These are phyloP conservation scores for Montipora sp. DNA, from an alignment of 64 coral and sea anemone genomes.

Conservation along the genomic window DNA sequence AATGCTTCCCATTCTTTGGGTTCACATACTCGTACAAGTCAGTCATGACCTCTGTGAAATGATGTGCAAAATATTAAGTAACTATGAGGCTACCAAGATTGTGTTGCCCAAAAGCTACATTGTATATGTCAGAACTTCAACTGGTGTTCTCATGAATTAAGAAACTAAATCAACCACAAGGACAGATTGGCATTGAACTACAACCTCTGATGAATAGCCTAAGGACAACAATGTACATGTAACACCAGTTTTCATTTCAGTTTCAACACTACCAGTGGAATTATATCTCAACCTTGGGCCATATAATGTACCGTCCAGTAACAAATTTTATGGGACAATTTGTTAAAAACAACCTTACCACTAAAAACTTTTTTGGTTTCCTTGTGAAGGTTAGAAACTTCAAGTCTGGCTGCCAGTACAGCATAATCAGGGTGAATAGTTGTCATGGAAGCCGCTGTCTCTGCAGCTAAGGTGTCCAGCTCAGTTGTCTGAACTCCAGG, in stretches of 20 bases:
- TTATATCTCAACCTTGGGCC: no score
- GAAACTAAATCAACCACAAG: no score
- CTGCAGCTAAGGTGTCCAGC: slow-evolving; percentile 93
- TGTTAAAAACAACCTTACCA: slow-evolving; percentile 49
- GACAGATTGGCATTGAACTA: no score
- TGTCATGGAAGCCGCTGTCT: slow-evolving; percentile 96
- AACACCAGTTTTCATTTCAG: no score
- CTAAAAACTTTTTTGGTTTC: slow-evolving; percentile 97
- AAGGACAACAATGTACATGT: no score
- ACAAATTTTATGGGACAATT: no score
- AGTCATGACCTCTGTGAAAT: slow-evolving; percentile 90
- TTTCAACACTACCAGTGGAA: no score
- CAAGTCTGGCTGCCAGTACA: slow-evolving; percentile 89
- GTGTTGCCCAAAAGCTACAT: no score
- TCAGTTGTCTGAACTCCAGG: slow-evolving; percentile 87
- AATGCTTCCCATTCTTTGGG: slow-evolving; percentile 90
- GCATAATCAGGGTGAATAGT: slow-evolving; percentile 98
- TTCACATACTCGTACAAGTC: slow-evolving; percentile 91
- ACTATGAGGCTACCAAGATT: neutral
- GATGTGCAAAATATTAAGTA: neutral
- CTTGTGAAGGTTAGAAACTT: slow-evolving; percentile 98
- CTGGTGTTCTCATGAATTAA: no score
- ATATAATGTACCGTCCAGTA: no score
- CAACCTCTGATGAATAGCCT: no score
- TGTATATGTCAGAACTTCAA: no score